Evolutionary conservation across 1,140 invertebrate genomes (phyloP).

Genomic region (Drosophila nebulosa): DNA sequence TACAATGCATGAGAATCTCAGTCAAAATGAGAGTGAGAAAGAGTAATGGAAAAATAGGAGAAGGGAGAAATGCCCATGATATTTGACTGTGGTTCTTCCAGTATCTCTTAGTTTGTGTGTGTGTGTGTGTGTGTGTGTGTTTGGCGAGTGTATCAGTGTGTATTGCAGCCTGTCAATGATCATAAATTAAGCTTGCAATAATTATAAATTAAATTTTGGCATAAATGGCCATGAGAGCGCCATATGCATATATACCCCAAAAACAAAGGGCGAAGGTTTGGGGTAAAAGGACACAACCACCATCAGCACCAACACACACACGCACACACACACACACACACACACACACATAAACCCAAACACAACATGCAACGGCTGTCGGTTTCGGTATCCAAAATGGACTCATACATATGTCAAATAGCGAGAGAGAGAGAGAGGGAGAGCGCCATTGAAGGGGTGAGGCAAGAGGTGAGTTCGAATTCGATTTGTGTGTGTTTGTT

Average conservation of each 20-base stretch:
- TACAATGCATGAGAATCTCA: constrained; percentile 55
- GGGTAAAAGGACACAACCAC: background rate
- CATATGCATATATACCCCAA: constrained; percentile 37
- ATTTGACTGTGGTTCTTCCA: constrained; percentile 1
- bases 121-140: background rate
- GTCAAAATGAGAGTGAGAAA: constrained; percentile 1
- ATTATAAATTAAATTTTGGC: constrained; percentile 80
- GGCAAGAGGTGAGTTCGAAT: constrained; percentile 56
- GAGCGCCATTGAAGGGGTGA: constrained; percentile 3
- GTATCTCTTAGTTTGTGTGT: background rate
- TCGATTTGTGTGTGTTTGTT: constrained; percentile 70
- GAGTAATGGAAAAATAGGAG: constrained; percentile 32
- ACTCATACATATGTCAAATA: constrained; percentile 63
- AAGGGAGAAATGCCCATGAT: constrained; percentile 13
- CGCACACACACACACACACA: constrained; percentile 7
- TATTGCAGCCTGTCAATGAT: constrained; percentile 75
- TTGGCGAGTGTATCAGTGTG: constrained; percentile 27
- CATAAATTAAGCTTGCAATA: constrained; percentile 79
- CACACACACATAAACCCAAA: background rate
- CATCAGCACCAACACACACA: constrained; percentile 16
- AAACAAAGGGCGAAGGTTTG: background rate
- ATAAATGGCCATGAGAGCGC: constrained; percentile 68
- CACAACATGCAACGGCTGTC: constrained; percentile 24
- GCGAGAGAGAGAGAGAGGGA: too few relatives aligned
- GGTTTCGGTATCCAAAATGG: constrained; percentile 44